These are phyloP conservation scores for Idaea biselata DNA, from an alignment of 2,888 invertebrate species.

Conservation along the genomic window DNA sequence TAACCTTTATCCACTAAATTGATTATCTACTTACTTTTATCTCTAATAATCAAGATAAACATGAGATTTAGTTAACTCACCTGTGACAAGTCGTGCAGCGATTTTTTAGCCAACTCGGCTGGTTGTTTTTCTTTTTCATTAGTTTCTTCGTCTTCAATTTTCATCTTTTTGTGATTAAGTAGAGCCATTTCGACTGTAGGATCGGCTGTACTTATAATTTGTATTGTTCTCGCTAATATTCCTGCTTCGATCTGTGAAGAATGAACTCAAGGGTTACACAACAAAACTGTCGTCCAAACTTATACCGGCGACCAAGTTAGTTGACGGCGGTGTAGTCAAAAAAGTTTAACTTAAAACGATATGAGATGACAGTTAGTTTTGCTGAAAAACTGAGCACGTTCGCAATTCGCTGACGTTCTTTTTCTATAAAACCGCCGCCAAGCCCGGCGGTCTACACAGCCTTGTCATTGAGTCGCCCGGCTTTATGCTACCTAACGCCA, in stretches of 20 bases:
- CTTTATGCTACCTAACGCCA: too few relatives aligned
- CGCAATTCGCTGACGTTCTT: too few relatives aligned
- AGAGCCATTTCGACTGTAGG: slow-evolving; percentile 76
- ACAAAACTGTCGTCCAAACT: too few relatives aligned
- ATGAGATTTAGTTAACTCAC: slow-evolving; percentile 32
- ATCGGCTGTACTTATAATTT: slow-evolving; percentile 84
- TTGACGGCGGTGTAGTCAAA: too few relatives aligned
- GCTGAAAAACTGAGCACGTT: too few relatives aligned
- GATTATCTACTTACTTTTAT: neutral
- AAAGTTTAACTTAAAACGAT: too few relatives aligned
- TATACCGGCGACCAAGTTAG: too few relatives aligned
- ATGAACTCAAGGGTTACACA: neutral
- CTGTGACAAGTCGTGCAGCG: slow-evolving; percentile 74
- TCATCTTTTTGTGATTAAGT: slow-evolving; percentile 73
- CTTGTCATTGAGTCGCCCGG: too few relatives aligned
- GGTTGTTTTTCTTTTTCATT: slow-evolving; percentile 68
- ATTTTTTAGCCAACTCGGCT: slow-evolving; percentile 63
- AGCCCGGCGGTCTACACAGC: too few relatives aligned
- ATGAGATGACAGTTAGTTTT: too few relatives aligned
- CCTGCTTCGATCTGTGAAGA: slow-evolving; percentile 84
- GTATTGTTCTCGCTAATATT: slow-evolving; percentile 86
- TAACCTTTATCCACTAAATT: neutral
- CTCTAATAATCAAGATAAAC: neutral
- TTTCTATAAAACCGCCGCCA: too few relatives aligned
- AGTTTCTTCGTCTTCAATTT: slow-evolving; percentile 80